phyloP scores from a whole-genome alignment of 2,113 vertebrate genomes.

The Otolemur garnettii region DNA sequence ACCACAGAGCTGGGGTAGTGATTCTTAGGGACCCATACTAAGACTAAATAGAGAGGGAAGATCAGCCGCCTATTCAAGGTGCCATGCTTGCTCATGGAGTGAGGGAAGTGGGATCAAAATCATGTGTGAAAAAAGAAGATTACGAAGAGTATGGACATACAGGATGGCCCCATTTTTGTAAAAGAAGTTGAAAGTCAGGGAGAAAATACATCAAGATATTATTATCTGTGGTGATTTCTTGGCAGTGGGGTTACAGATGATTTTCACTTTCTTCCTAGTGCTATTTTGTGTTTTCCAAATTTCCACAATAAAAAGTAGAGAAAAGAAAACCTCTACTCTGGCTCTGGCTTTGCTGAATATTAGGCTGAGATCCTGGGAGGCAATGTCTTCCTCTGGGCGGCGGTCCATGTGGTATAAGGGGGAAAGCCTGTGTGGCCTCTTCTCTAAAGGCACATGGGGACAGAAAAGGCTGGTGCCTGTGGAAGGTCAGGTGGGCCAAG shows the following conservation, averaged over 20 bases:
- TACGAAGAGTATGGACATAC: background rate
- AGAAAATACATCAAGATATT: background rate
- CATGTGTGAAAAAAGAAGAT: background rate
- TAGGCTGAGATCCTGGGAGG: background rate
- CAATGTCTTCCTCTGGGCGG: background rate
- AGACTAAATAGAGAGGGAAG: background rate
- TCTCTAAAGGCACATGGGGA: background rate
- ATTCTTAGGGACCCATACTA: conserved; percentile 67
- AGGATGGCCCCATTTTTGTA: background rate
- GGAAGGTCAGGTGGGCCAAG: background rate
- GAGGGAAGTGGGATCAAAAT: background rate
- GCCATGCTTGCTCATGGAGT: background rate
- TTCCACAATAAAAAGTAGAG: background rate
- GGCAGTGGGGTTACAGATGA: background rate
- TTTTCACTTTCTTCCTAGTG: conserved; percentile 1
- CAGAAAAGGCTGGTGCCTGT: too few relatives aligned
- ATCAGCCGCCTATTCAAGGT: background rate
- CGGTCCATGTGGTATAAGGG: too few relatives aligned
- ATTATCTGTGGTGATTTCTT: background rate
- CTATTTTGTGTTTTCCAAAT: conserved; percentile 17
- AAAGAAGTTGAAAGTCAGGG: background rate
- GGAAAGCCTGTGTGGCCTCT: background rate
- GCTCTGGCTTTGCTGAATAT: background rate
- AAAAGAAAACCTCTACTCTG: background rate
- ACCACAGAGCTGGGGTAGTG: fast-evolving